Conservation (phyloP, 2,797 vertebrate species). For the Nasua narica region DNA sequence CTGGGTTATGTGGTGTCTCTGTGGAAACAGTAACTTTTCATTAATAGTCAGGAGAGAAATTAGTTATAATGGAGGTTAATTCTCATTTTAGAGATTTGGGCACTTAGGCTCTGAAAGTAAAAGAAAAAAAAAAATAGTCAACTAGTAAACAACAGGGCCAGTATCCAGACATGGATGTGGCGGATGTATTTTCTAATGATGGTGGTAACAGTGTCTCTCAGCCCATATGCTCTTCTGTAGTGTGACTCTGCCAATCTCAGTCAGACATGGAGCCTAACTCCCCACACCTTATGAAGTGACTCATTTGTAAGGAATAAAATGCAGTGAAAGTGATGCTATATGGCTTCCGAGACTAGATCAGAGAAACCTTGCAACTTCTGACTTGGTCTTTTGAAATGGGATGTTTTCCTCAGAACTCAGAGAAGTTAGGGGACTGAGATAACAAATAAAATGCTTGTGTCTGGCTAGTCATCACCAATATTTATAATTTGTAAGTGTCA, state of each 20-base stretch:
- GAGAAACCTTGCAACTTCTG: neutral
- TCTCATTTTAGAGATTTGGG: neutral
- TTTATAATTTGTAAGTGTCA: neutral
- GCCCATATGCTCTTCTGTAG: neutral
- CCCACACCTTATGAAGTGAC: neutral
- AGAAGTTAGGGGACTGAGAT: neutral
- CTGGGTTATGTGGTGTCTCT: conserved; percentile 48
- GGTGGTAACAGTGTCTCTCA: neutral
- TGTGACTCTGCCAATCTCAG: neutral
- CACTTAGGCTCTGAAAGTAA: neutral
- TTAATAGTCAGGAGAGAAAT: conserved; percentile 31
- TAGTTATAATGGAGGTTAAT: conserved; percentile 19
- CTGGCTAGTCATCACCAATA: neutral
- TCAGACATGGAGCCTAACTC: neutral
- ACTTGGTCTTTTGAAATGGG: neutral
- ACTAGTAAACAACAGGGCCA: neutral
- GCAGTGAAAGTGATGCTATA: neutral
- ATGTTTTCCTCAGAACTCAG: neutral
- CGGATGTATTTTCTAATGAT: neutral
- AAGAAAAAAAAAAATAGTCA: no score
- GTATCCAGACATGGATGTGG: neutral
- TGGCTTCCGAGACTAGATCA: neutral
- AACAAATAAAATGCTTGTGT: neutral
- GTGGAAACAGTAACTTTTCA: conserved; percentile 30
- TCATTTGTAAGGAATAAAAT: neutral